Percentiles rank a stretch among this genome's conserved stretches.
phyloP scores from a whole-genome alignment of 2,797 vertebrate species.

The Pagetopsis macropterus region DNA sequence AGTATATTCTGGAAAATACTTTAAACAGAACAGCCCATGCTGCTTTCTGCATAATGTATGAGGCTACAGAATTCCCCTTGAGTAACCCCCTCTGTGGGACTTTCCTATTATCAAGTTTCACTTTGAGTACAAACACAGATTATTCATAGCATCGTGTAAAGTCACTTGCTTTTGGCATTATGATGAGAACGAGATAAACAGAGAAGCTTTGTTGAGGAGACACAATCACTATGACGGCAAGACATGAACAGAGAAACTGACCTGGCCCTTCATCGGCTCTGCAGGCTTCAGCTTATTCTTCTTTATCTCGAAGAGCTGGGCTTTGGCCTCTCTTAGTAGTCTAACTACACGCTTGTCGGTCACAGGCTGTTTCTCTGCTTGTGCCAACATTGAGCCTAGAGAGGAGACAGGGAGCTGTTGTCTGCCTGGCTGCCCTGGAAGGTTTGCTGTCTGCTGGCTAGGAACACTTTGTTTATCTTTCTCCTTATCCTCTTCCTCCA shows the following conservation, averaged over 20 bases:
- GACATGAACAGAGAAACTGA: constrained; percentile 69
- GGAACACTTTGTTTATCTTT: constrained; percentile 78
- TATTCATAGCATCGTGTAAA: constrained; percentile 56
- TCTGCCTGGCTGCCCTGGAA: constrained; percentile 82
- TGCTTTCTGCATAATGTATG: constrained; percentile 69
- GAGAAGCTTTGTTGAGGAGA: constrained; percentile 16
- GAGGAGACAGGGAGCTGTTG: constrained; percentile 89
- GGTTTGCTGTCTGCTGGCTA: constrained; percentile 67
- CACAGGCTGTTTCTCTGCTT: constrained; percentile 94
- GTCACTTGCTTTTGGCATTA: constrained; percentile 37
- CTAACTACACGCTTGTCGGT: constrained; percentile 94
- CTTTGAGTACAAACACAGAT: constrained; percentile 59
- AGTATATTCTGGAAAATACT: constrained; percentile 38
- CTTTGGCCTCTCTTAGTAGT: constrained; percentile 96
- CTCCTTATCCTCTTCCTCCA: constrained; percentile 82
- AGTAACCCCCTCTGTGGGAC: constrained; percentile 69
- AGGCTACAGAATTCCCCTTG: constrained; percentile 73
- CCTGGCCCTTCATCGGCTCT: constrained; percentile 96
- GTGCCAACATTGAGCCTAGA: constrained; percentile 90
- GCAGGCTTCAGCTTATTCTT: constrained; percentile 95
- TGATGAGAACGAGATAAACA: constrained; percentile 34
- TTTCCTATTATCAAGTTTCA: constrained; percentile 77
- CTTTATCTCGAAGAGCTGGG: constrained; percentile 96
- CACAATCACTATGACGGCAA: constrained; percentile 2
- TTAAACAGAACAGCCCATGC: constrained; percentile 47